Percentiles rank a stretch among this genome's conserved stretches.
These are phyloP conservation scores for Scopus umbretta DNA, from an alignment of 2,113 vertebrate genomes.

Conservation along the genomic window DNA sequence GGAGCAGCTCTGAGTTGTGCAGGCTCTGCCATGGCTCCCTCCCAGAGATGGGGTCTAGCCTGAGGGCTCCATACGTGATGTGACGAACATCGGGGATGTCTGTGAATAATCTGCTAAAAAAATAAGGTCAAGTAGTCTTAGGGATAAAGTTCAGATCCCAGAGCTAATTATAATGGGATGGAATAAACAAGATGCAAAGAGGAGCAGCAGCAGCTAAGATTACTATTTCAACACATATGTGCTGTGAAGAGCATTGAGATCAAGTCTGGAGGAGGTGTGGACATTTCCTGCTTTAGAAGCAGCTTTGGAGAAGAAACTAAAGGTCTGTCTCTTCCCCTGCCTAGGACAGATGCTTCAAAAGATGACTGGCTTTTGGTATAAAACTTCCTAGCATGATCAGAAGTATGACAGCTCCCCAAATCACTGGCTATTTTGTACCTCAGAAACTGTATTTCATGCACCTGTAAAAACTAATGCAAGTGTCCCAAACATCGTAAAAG, in stretches of 20 bases:
- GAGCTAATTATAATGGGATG: background rate
- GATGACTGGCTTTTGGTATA: background rate
- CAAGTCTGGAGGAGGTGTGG: constrained; percentile 19
- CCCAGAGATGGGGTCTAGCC: background rate
- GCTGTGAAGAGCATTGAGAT: background rate
- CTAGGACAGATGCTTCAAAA: background rate
- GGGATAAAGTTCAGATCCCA: background rate
- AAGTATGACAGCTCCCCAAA: background rate
- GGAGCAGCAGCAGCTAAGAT: background rate
- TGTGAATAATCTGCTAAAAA: background rate
- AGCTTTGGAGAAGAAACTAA: constrained; percentile 1
- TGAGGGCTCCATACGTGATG: background rate
- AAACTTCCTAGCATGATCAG: background rate
- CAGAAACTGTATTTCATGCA: background rate
- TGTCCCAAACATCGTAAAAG: background rate
- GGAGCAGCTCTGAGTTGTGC: background rate
- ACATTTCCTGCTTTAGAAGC: constrained; percentile 8
- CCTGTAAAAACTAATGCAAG: background rate
- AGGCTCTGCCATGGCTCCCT: background rate
- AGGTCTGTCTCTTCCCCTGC: background rate
- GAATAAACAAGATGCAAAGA: background rate
- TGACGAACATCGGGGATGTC: background rate
- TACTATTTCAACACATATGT: background rate
- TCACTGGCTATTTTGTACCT: background rate
- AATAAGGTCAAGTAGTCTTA: background rate